Evolutionary conservation across 2,113 vertebrate genomes (phyloP).

Genomic region (Pelusios castaneus): DNA sequence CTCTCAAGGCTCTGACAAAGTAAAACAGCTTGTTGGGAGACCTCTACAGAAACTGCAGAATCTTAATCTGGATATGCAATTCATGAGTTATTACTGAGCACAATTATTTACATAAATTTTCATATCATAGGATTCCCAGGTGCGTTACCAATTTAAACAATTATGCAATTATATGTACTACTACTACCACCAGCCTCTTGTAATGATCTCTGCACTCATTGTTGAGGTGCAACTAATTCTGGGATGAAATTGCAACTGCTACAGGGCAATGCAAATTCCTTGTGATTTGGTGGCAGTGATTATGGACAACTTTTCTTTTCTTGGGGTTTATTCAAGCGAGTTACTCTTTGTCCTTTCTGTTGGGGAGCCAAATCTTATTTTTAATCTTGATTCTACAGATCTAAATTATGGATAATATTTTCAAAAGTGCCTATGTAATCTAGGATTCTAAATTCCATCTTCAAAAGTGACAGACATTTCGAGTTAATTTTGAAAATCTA

Average conservation of each 20-base stretch:
- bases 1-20: not conserved
- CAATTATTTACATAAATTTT: no score
- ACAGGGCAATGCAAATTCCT: not conserved
- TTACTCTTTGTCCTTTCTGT: not conserved
- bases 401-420: not conserved
- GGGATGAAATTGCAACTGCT: not conserved
- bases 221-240: not conserved
- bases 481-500: not conserved
- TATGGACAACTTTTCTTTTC: not conserved
- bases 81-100: not conserved
- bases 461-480: not conserved
- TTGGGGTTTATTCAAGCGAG: not conserved
- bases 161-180: no score
- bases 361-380: no score
- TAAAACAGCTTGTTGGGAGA: not conserved
- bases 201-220: no score
- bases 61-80: not conserved
- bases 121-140: no score
- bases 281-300: not conserved
- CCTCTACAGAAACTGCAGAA: not conserved
- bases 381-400: not conserved
- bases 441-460: no score
- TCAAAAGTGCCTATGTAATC: no score
- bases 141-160: no score
- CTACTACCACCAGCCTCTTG: no score